Conservation (phyloP, 92 coral and sea anemone genomes). For the Porites divaricata region DNA sequence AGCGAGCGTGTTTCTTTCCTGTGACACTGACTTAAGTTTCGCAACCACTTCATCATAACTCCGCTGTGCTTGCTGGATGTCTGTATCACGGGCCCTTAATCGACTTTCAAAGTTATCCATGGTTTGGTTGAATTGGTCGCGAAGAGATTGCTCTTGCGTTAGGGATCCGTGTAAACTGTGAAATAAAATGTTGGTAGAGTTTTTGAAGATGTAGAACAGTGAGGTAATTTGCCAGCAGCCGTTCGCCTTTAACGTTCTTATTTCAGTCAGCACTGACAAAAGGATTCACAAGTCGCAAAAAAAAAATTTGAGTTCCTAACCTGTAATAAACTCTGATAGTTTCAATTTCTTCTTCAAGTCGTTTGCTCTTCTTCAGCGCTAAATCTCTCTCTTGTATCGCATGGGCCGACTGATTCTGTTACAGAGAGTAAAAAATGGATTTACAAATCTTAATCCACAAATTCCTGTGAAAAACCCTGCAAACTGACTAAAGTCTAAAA, state of each 20-base stretch:
- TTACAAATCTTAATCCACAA: background rate
- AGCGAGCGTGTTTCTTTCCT: slow-evolving; percentile 83
- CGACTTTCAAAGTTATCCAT: slow-evolving; percentile 96
- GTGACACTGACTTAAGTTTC: slow-evolving; percentile 80
- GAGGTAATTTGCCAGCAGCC: too few relatives aligned
- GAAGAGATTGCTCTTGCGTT: slow-evolving; percentile 87
- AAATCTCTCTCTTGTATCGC: slow-evolving; percentile 90
- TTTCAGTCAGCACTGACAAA: too few relatives aligned
- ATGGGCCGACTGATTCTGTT: slow-evolving; percentile 79
- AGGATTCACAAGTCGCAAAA: too few relatives aligned
- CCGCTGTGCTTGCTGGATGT: slow-evolving; percentile 86
- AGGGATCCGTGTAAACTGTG: slow-evolving; percentile 90
- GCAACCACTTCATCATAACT: slow-evolving; percentile 87
- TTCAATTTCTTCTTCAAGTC: slow-evolving; percentile 96
- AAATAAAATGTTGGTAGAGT: background rate
- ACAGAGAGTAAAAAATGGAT: background rate
- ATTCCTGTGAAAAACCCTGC: too few relatives aligned
- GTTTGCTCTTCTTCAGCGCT: slow-evolving; percentile 75
- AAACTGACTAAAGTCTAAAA: too few relatives aligned
- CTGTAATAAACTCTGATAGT: slow-evolving; percentile 97
- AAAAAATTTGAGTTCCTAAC: slow-evolving; percentile 26
- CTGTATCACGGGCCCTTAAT: slow-evolving; percentile 80
- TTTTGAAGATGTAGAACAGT: too few relatives aligned
- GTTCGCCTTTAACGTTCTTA: too few relatives aligned
- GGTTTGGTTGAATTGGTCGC: slow-evolving; percentile 94